Base-by-base conservation (phyloP, 2,113 vertebrate genomes). In the Phyllostomus hastatus region DNA sequence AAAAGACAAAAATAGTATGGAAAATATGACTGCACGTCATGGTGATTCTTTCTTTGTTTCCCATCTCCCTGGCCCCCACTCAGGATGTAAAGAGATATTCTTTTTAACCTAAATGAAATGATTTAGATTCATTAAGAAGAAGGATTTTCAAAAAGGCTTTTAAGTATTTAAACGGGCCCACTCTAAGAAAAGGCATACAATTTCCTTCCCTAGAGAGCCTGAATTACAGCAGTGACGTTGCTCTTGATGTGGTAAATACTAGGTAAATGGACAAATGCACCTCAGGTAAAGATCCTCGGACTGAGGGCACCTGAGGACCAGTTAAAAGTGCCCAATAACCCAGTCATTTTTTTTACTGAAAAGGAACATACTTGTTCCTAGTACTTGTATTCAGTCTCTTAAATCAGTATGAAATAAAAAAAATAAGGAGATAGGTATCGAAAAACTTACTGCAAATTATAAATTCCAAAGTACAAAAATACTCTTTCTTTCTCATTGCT, bases 131-230 rank as follows among this genome's bases (percentile, higher is more conserved):
- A 14, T 46, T 93, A 87, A 89, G 10, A 57, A 28, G 33, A 81
- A 86, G 43, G 90, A 73, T 84, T 88, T 88, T 85, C 54, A 84
- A 64, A 72, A 88, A 88, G 66, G 48, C 26, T 94, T 95, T 88
- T 41, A 76, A 64, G 38, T 78, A 87, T 84, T 83, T 80, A 52
- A 38, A 87, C 35, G 61, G 38, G 22, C 22, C 15, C 9, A 41
- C 17, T 85, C 72, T 41, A 43, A 95, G 76, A 22, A 80, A 59
- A 73, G 41, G 41, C 14, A 80, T 14, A 64, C 43, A 28, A 94
- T 75, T 70, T 84, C 61, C 54, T 92, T 83, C 72, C 31, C 96
- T 22, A 80, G 48, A 88, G 22, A 87, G 38, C 26, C 35, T 50
- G 38, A 94, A 48, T 24, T 50, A 28, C 73, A 93, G 17, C 5